Evolutionary conservation across 2,888 invertebrate species (phyloP).

Genomic region (Drosophila bunnanda): DNA sequence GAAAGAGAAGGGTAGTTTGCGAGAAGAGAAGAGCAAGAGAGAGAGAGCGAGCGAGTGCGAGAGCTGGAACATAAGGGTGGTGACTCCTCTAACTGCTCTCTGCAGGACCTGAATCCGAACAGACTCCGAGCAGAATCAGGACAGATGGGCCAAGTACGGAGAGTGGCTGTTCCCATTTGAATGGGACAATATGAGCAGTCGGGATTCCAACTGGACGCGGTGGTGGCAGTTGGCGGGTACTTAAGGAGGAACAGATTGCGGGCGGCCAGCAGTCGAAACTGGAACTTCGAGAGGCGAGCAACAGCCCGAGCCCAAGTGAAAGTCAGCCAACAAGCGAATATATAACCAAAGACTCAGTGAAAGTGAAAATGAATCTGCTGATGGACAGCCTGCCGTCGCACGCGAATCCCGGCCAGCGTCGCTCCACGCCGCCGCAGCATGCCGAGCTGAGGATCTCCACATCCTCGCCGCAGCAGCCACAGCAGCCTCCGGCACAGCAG

Average conservation of each 20-base stretch:
- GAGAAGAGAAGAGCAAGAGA: conserved; percentile 24
- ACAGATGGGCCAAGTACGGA: conserved; percentile 82
- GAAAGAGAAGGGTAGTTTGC: conserved; percentile 27
- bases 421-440: conserved; percentile 72
- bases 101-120: conserved; percentile 51
- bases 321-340: background rate
- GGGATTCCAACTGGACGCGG: conserved; percentile 75
- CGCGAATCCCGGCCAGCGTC: conserved; percentile 62
- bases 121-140: conserved; percentile 75
- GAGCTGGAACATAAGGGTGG: conserved; percentile 75
- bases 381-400: conserved; percentile 86
- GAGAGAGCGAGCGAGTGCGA: conserved; percentile 25
- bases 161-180: conserved; percentile 67
- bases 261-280: conserved; percentile 83
- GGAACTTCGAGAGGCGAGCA: conserved; percentile 79
- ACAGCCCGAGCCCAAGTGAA: conserved; percentile 3
- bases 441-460: conserved; percentile 85
- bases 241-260: conserved; percentile 85
- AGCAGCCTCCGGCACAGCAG: conserved; percentile 25
- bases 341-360: conserved; percentile 7
- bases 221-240: conserved; percentile 78
- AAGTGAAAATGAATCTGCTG: conserved; percentile 86
- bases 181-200: conserved; percentile 83
- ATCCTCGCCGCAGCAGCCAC: conserved; percentile 57
- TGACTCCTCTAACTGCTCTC: conserved; percentile 58